Base-by-base conservation (phyloP, 2,113 vertebrate genomes). In the Myotis lucifugus region DNA sequence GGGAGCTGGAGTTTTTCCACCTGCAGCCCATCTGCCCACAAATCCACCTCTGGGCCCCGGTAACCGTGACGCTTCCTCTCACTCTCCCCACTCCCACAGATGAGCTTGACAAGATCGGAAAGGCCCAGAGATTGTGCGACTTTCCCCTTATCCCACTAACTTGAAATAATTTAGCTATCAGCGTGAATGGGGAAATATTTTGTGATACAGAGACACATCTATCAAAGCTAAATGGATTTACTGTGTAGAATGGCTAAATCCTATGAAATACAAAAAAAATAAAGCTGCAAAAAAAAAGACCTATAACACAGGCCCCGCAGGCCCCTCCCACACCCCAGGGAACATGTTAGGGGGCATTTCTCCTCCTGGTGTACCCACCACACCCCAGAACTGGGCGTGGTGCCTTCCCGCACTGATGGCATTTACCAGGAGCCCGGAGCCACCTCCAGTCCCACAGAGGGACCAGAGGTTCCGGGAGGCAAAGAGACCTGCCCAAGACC, bases 111-210 rank as follows among this genome's bases (percentile, higher is more conserved):
- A 14, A 59, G 81, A 85, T 40, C 56, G 32, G 61, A 89, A 94
- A 67, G 74, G 64, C 85, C 83, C 29, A 2, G 2, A 69, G 77
- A 52, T 37, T 34, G 54, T 46, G 56, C 67, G 8, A 64, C 40
- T 29, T 32, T n/a, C 11, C 13, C n/a, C 15, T 23, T 78, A 69
- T 76, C 88, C 78, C 40, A 59, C 77, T 77, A 93, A 81, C 56
- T 48, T 87, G 90, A 87, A 95, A 93, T 91, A 93, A 96, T 84
- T 93, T 61, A 91, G 89, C 86, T 72, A 79, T 72, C 91, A 84
- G 84, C 84, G 52, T 37, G 88, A 84, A 87, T 34, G 64, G 37
- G 81, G 54, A 70, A 61, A 77, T 87, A 84, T 34, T 74, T 40
- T 81, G 66, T 67, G 64, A 95, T 91, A 56, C 0, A 1, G 93